Base-by-base conservation (phyloP, 2,888 invertebrate genomes). In the Melieria picta region DNA sequence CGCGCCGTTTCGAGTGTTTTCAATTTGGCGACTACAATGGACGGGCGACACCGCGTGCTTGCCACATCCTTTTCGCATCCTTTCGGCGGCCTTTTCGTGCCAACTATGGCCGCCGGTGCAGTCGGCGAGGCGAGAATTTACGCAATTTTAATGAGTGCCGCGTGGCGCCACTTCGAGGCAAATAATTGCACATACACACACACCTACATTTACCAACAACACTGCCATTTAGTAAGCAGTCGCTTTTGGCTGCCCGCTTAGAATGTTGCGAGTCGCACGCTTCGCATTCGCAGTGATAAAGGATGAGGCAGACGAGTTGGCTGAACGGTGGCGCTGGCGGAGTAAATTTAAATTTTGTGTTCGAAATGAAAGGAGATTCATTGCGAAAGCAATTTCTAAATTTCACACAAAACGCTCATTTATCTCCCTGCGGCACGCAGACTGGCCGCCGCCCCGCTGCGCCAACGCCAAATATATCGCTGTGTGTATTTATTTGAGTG, bases 301-400 rank as follows among this genome's bases (percentile, higher is more conserved):
- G n/a, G 11, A 30, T 43, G 5, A 13, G 47, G 13, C 46, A 11
- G 5, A 16, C 7, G 56, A 13, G 4, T 9, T 16, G 10, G 5
- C 7, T 42, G 9, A 16, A 16, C 1, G 6, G 13, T 5, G 6
- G 11, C 11, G 56, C 9, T 10, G 56, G 45, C 42, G 45, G 47
- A 9, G 43, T 43, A 56, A 67, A 74, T 72, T 70, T 65, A 67
- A 72, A 74, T 67, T 74, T 66, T 63, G 65, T 65, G 65, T 52
- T 55, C 66, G 30, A 66, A 55, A 52, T 11, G 48, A 68, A 72
- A 55, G 63, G 67, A 64, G 71, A 71, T 71, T 55, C 64, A 65
- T 68, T 67, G 63, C 63, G 65, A 43, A 63, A 65, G 62, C 69
- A 65, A 56, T 72, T 66, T 50, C 50, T 65, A 66, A 65, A 65